Base-by-base conservation (phyloP, 2,113 vertebrate species). In the Lycaon pictus region DNA sequence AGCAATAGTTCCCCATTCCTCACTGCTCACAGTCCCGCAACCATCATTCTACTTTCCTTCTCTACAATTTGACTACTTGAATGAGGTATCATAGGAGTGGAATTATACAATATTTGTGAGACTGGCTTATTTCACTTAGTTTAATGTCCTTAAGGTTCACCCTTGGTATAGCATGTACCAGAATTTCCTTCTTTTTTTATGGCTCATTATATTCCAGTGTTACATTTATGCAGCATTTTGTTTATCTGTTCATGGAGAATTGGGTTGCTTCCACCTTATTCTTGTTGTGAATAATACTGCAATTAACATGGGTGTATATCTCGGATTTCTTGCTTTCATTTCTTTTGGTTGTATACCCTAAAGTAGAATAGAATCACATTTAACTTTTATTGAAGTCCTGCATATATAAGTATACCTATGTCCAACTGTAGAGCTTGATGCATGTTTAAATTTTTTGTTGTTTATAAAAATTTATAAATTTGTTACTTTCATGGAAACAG, bases 341-440 rank as follows among this genome's bases (percentile, higher is more conserved):
- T 72, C n/a, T 95, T 89, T 86, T 91, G 51, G 19, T 3, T 19
- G 0, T 48, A 55, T 77, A 71, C 13, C 62, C 63, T 79, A 37
- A 85, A 74, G 25, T 83, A 60, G 69, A 96, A 67, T 74, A 48
- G 53, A 88, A 32, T 72, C 53, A 63, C 65, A 56, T 90, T 92
- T 92, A 76, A 82, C 23, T 62, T 90, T 56, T n/a, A 19, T 90
- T 87, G 27, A 85, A n/a, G 29, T 87, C 32, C 20, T 88, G 29
- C 6, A 15, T 85, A 69, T 51, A 55, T 93, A 35, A 4, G 92
- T 82, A 58, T 7, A 16, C 25, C 11, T 16, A 48, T 74, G 37
- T 81, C 20, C 43, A 62, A 62, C 5, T 55, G 0, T 63, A 62
- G 9, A 83, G 27, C 87, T 63, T 35, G 15, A 71, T 84, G 77